Percentiles rank a stretch among this genome's conserved stretches.
Evolutionary conservation across 2,888 invertebrate species (phyloP).

Genomic region (Andrena camellia): DNA sequence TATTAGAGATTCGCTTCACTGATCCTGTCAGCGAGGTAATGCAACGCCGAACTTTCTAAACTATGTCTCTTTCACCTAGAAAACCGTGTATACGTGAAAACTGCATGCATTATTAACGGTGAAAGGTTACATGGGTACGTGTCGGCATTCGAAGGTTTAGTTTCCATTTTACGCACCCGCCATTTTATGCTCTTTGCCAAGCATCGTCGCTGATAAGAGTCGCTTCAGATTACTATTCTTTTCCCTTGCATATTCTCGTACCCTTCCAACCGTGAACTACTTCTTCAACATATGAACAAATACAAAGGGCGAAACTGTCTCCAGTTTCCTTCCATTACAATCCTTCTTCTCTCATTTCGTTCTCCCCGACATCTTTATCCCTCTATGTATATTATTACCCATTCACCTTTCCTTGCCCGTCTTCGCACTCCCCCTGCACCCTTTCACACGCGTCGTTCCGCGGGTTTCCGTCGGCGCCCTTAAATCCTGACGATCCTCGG

Average conservation of each 20-base stretch:
- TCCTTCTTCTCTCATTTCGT: conserved; percentile 15
- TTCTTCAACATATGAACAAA: neutral
- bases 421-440: neutral
- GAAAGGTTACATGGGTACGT: conserved; percentile 17
- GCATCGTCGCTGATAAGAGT: conserved; percentile 15
- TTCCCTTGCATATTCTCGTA: neutral
- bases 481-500: conserved; percentile 33
- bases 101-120: conserved; percentile 1
- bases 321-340: conserved; percentile 40
- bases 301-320: conserved; percentile 12
- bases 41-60: neutral
- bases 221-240: neutral
- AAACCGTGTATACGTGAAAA: conserved; percentile 12
- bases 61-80: neutral
- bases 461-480: neutral
- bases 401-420: neutral
- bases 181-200: neutral
- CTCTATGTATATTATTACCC: neutral
- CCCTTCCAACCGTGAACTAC: neutral
- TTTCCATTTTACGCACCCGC: neutral
- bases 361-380: neutral
- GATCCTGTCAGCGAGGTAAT: neutral
- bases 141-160: conserved; percentile 12
- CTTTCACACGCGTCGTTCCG: neutral
- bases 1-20: conserved; percentile 8